phyloP scores from a whole-genome alignment of 2,113 vertebrate species.

The Natator depressus region DNA sequence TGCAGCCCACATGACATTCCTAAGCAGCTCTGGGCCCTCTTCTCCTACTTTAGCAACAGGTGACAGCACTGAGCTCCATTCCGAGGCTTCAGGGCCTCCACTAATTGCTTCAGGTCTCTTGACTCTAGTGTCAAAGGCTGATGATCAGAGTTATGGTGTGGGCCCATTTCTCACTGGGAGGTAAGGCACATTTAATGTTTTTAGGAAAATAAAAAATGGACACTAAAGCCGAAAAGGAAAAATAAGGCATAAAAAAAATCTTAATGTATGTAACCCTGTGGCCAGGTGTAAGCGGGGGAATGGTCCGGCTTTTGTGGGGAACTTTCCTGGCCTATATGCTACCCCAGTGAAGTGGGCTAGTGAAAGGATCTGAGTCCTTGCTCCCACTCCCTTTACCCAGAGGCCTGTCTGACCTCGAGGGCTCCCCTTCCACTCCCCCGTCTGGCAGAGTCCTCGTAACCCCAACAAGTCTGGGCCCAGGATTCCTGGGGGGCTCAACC shows the following conservation, averaged over 20 bases:
- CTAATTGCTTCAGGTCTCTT: background rate
- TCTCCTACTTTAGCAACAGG: background rate
- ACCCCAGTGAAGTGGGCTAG: no score
- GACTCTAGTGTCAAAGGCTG: background rate
- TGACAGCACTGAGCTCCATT: background rate
- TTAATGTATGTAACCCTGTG: background rate
- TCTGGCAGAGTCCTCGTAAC: no score
- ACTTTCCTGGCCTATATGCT: no score
- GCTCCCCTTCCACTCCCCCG: no score
- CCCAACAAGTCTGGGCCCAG: no score
- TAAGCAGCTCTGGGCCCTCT: background rate
- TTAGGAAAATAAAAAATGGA: background rate
- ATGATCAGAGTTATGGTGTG: background rate
- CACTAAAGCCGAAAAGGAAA: fast-evolving
- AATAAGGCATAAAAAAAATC: background rate
- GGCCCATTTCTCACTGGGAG: background rate
- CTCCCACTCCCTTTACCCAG: no score
- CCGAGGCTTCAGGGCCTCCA: background rate
- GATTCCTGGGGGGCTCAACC: no score
- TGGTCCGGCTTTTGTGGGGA: no score
- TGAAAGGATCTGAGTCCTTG: no score
- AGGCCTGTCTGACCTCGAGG: no score
- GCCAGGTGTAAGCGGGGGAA: no score
- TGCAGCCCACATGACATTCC: background rate
- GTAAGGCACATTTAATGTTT: background rate